A percentile compares a stretch with the other conserved stretches of the same genome.
Conservation (phyloP, 2,888 invertebrate species). For the Epistrophe eligans region DNA sequence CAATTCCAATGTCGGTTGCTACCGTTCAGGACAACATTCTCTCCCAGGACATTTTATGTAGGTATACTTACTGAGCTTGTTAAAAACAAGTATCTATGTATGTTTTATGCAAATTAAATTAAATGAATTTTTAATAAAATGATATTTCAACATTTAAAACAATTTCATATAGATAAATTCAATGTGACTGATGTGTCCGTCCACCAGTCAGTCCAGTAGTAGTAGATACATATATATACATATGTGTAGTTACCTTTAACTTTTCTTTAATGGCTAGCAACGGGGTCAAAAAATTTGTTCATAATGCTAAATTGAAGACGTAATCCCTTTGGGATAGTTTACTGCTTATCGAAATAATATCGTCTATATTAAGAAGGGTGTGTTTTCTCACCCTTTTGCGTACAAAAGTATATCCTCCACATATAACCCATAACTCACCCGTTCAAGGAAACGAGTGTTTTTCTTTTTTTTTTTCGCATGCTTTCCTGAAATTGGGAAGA, state of each 20-base stretch:
- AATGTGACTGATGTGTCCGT: constrained; percentile 64
- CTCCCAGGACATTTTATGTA: neutral
- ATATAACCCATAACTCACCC: constrained; percentile 51
- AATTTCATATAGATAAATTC: neutral
- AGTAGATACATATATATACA: neutral
- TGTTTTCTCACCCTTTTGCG: constrained; percentile 65
- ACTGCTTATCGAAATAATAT: constrained; percentile 52
- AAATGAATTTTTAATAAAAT: constrained; percentile 41
- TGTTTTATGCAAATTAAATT: constrained; percentile 17
- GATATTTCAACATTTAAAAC: constrained; percentile 23
- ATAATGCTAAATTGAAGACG: constrained; percentile 73
- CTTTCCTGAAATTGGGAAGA: constrained; percentile 22
- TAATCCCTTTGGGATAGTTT: constrained; percentile 71
- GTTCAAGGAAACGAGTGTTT: constrained; percentile 38
- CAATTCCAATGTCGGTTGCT: neutral
- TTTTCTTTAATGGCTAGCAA: constrained; percentile 25
- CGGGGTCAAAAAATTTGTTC: constrained; percentile 58
- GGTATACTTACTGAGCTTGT: neutral
- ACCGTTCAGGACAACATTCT: neutral
- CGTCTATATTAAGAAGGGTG: constrained; percentile 56
- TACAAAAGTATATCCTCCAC: neutral
- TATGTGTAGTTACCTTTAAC: constrained; percentile 64
- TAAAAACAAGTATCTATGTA: constrained; percentile 23
- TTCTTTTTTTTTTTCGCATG: neutral
- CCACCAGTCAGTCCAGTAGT: constrained; percentile 23